Conservation (phyloP, 1,140 invertebrate species). For the Papilio helenus region DNA sequence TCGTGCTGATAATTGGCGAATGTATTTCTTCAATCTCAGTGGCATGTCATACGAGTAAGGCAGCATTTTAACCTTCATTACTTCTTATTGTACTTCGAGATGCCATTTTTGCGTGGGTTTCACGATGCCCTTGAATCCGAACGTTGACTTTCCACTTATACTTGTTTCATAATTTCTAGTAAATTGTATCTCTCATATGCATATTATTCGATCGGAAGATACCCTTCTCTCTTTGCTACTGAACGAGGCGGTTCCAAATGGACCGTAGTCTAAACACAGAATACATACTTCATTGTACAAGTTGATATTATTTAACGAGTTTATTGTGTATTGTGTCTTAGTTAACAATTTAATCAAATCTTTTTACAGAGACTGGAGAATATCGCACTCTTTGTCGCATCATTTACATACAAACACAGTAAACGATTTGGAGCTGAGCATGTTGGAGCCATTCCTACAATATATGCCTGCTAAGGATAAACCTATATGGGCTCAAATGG, state of each 20-base stretch:
- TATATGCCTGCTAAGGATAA: conserved; percentile 65
- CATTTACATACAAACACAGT: conserved; percentile 92
- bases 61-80: background rate
- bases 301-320: too few species aligned
- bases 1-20: conserved; percentile 90
- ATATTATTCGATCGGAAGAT: too few species aligned
- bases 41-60: conserved; percentile 85
- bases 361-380: conserved; percentile 88
- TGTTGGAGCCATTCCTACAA: conserved; percentile 85
- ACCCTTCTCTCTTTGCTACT: too few species aligned
- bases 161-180: too few species aligned
- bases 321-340: background rate
- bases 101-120: too few species aligned
- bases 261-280: too few species aligned
- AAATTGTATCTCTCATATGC: too few species aligned
- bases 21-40: conserved; percentile 90
- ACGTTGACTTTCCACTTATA: too few species aligned
- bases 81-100: background rate
- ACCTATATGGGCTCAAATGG: conserved; percentile 68
- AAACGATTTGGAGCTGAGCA: conserved; percentile 89
- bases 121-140: too few species aligned
- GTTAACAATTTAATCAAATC: conserved; percentile 28
- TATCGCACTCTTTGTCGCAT: conserved; percentile 91
- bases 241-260: too few species aligned
- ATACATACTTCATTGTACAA: too few species aligned